Conservation (phyloP, 1,140 invertebrate genomes). For the Leucophenga varia region DNA sequence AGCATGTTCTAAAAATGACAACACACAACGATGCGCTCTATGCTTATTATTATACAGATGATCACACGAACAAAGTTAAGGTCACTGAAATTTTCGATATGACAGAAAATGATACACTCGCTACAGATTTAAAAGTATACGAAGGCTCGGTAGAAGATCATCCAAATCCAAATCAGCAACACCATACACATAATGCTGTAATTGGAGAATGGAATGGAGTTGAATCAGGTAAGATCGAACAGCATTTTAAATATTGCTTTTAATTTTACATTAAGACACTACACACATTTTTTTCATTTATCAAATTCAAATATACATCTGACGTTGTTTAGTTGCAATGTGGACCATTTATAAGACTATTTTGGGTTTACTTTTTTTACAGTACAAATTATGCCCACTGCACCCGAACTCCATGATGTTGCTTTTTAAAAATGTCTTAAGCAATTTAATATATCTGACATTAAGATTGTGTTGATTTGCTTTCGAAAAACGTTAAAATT, state of each 20-base stretch:
- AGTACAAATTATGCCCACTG: slow-evolving; percentile 44
- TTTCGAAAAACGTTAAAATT: slow-evolving; percentile 10
- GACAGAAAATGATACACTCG: slow-evolving; percentile 64
- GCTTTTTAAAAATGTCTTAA: slow-evolving; percentile 27
- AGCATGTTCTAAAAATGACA: slow-evolving; percentile 82
- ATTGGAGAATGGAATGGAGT: slow-evolving; percentile 54
- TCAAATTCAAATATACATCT: slow-evolving; percentile 3
- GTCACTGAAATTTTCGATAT: slow-evolving; percentile 87
- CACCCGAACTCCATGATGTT: slow-evolving; percentile 40
- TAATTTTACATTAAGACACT: slow-evolving; percentile 1
- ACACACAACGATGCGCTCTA: slow-evolving; percentile 83
- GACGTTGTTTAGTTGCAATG: background rate
- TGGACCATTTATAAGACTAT: background rate
- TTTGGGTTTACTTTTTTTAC: slow-evolving; percentile 25
- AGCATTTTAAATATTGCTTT: background rate
- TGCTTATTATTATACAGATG: slow-evolving; percentile 87
- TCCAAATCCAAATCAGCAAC: slow-evolving; percentile 32
- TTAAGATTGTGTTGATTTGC: too few relatives aligned
- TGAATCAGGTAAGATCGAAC: slow-evolving; percentile 44
- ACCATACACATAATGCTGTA: slow-evolving; percentile 34
- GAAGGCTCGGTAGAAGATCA: slow-evolving; percentile 37
- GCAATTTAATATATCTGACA: slow-evolving; percentile 12
- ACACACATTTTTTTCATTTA: slow-evolving; percentile 6
- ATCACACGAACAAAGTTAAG: slow-evolving; percentile 77
- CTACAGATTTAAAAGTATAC: slow-evolving; percentile 39